Base-by-base conservation (phyloP, 2,888 invertebrate genomes). In the Noctua pronuba region DNA sequence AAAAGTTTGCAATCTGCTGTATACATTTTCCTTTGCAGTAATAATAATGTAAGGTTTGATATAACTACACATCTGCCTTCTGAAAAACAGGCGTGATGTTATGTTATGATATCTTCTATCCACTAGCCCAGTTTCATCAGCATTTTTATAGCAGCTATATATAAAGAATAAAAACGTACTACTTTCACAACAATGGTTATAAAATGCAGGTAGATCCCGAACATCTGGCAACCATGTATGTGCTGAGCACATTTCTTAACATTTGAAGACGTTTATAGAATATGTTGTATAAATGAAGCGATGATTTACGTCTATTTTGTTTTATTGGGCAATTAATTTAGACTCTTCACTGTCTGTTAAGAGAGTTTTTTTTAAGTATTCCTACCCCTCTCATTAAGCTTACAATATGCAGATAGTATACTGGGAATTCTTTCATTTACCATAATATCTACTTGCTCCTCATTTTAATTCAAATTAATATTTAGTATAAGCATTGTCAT, bases 171-270 rank as follows among this genome's bases (percentile, higher is more conserved):
- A 28, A 46, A 44, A 52, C 41, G 13, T 21, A 18, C 5, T 3
- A 46, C 52, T 71, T 71, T 2, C 67, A 28, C 64, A 72, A 69
- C 71, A 46, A 21, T 66, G 11, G 62, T 41, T 49, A 77, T 77
- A 73, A 73, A 82, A 69, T 28, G 24, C 58, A 78, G 58, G 71
- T 67, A 55, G 31, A 64, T n/a, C 8, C 11, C 28, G 2, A 60
- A 52, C 83, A 83, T 73, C 73, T 82, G 83, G 78, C 52, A 21
- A 21, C 66, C 69, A 71, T 62, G 24, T 70, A 78, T 46, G n/a
- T 24, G 49, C 66, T 16, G 31, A 35, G 6, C 10, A 28, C 46
- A 46, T 58, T 73, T 62, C 71, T 16, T 49, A 49, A 76, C 71
- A 52, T 24, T 58, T 21, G 11, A 21, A n/a, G 16, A 64, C 44